phyloP scores from a whole-genome alignment of 2,888 invertebrate species.

The Polyploca ridens region DNA sequence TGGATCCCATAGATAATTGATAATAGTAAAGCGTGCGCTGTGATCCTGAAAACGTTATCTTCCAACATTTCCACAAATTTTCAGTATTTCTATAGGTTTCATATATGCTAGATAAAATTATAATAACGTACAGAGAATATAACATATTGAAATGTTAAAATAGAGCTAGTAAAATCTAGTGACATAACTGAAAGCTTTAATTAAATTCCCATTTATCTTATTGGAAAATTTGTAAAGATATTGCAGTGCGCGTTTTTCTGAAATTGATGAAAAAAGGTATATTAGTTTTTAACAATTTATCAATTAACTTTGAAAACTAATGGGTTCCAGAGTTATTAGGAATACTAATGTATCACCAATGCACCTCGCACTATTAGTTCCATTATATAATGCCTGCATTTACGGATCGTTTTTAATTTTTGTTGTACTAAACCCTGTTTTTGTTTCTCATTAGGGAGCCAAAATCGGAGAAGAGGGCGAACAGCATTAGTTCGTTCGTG shows the following conservation, averaged over 20 bases:
- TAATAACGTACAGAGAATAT: too few relatives aligned
- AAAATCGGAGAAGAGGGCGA: slow-evolving; percentile 94
- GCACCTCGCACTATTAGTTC: slow-evolving; percentile 71
- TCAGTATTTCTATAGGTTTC: too few relatives aligned
- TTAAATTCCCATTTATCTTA: too few relatives aligned
- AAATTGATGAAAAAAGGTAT: too few relatives aligned
- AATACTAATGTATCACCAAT: slow-evolving; percentile 59
- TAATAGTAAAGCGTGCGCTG: neutral
- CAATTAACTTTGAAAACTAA: slow-evolving; percentile 18
- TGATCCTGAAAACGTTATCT: neutral
- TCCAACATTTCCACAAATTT: neutral
- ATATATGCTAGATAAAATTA: neutral
- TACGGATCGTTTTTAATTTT: slow-evolving; percentile 25
- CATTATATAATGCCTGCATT: slow-evolving; percentile 38
- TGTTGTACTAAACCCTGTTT: slow-evolving; percentile 25
- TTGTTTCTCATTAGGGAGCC: slow-evolving; percentile 86
- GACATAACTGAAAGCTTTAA: too few relatives aligned
- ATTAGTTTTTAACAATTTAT: too few relatives aligned
- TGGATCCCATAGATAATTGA: neutral
- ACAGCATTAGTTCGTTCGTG: slow-evolving; percentile 93
- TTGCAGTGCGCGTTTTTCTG: too few relatives aligned
- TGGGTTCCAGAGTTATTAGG: slow-evolving; percentile 43
- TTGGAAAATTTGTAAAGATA: too few relatives aligned
- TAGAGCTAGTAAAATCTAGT: too few relatives aligned
- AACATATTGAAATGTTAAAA: too few relatives aligned